Conservation (phyloP, 1,140 invertebrate genomes). For the Caenorhabditis brenneri region DNA sequence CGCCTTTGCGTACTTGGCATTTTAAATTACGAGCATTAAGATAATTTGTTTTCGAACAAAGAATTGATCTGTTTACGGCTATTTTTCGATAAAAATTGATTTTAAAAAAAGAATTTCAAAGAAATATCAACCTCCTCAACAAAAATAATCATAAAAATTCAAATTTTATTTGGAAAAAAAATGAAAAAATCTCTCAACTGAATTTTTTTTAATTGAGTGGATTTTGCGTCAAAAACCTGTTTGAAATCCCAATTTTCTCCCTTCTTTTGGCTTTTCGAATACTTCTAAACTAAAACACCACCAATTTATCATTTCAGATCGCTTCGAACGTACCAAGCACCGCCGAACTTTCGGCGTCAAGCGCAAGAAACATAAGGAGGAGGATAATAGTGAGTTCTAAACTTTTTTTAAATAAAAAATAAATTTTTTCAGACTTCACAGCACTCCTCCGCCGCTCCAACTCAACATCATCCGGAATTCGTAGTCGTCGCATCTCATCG, state of each 20-base stretch:
- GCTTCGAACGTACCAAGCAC: background rate
- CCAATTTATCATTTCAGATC: background rate
- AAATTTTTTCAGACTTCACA: background rate
- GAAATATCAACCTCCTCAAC: no score
- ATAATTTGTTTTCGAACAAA: background rate
- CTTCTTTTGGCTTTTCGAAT: no score
- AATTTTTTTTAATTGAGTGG: no score
- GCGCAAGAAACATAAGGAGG: background rate
- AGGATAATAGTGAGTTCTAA: background rate
- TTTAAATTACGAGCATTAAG: background rate
- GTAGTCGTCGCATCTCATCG: background rate
- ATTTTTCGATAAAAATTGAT: background rate
- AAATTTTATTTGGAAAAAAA: no score
- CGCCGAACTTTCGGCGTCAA: constrained; percentile 19
- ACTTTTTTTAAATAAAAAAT: no score
- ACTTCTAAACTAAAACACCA: no score
- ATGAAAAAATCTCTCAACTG: no score
- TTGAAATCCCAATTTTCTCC: no score
- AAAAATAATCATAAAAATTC: no score
- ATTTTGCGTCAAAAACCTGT: no score
- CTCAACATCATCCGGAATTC: background rate
- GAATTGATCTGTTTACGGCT: background rate
- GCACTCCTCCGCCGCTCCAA: background rate
- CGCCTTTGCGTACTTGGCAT: background rate
- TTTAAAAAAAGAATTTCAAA: no score